Evolutionary conservation across 2,797 vertebrate species (phyloP).

Genomic region (Knipowitschia caucasica): DNA sequence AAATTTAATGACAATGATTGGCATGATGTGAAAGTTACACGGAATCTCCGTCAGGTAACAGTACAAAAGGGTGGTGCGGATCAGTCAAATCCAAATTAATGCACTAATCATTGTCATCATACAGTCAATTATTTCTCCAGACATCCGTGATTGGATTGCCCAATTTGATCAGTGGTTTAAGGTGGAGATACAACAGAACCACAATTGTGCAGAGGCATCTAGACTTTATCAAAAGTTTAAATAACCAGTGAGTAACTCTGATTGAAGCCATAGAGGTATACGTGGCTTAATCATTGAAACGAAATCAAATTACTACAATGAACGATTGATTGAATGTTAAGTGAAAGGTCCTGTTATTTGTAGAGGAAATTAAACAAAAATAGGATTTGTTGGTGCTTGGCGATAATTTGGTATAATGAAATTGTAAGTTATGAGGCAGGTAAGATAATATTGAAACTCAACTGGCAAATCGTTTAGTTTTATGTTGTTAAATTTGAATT

Average conservation of each 20-base stretch:
- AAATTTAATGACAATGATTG: slow-evolving; percentile 99
- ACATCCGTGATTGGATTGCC: slow-evolving; percentile 45
- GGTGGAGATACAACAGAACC: slow-evolving; percentile 58
- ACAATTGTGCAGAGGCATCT: slow-evolving; percentile 86
- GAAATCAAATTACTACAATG: no score
- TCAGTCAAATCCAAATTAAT: slow-evolving; percentile 51
- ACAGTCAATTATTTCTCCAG: slow-evolving; percentile 45
- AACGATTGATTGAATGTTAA: neutral
- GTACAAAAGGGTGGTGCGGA: slow-evolving; percentile 83
- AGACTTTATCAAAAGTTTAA: no score
- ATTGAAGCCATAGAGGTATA: no score
- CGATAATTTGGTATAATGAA: neutral
- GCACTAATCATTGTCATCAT: slow-evolving; percentile 62
- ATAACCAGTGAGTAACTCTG: no score
- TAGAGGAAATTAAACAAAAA: neutral
- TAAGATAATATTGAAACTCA: neutral
- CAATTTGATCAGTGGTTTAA: slow-evolving; percentile 46
- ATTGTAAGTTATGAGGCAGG: neutral
- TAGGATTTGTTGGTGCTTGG: neutral
- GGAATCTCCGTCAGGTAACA: slow-evolving; percentile 99
- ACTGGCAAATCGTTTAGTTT: neutral
- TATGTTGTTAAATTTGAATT: neutral
- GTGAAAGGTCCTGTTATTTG: neutral
- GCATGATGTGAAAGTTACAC: slow-evolving; percentile 99
- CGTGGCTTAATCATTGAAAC: no score